Conservation (phyloP, 2,113 vertebrate species). For the Scalopus aquaticus region DNA sequence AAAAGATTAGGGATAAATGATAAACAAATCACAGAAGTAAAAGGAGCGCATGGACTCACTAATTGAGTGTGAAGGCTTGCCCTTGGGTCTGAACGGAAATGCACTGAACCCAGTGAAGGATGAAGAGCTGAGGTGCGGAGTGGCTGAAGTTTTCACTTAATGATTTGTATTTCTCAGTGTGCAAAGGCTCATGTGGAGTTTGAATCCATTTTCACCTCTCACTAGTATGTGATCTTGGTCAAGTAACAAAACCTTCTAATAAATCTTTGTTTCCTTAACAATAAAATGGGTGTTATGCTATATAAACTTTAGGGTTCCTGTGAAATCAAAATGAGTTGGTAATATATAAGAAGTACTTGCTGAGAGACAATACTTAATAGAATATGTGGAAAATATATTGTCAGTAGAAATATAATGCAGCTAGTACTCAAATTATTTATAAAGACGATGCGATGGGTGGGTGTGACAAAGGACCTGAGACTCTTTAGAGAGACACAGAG, state of each 20-base stretch:
- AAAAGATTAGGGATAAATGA: neutral
- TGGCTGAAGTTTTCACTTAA: neutral
- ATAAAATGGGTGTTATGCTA: neutral
- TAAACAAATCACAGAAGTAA: neutral
- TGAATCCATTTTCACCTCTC: neutral
- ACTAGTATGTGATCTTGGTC: neutral
- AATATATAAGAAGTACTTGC: neutral
- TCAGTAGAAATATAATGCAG: neutral
- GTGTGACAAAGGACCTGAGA: neutral
- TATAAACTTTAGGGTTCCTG: neutral
- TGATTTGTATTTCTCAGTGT: neutral
- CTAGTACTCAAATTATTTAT: neutral
- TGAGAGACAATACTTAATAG: neutral
- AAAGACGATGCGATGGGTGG: neutral
- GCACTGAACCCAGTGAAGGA: neutral
- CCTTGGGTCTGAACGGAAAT: accelerated
- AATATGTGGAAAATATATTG: neutral
- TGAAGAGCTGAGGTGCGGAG: neutral
- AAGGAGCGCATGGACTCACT: neutral
- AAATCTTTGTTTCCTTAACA: neutral
- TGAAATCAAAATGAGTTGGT: neutral
- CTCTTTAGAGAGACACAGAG: neutral
- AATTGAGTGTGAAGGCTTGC: neutral
- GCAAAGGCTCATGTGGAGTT: neutral
- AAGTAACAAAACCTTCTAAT: neutral